A percentile compares a stretch with the other conserved stretches of the same genome.
These are phyloP conservation scores for Rotaria socialis DNA, from an alignment of 2,888 invertebrate genomes.

Conservation along the genomic window DNA sequence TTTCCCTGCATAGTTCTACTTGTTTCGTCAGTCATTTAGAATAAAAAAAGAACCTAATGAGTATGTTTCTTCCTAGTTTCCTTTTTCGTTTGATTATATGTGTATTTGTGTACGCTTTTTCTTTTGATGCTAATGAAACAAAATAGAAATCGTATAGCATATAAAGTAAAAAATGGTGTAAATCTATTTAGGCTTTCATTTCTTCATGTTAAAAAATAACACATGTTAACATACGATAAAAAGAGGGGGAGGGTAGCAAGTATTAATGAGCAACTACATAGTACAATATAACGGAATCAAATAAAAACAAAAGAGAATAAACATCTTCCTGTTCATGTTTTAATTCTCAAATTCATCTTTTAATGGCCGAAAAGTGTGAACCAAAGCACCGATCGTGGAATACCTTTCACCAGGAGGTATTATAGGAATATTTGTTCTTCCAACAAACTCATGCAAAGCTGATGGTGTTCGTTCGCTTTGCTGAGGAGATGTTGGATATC, in stretches of 20 bases:
- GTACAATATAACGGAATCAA: background rate
- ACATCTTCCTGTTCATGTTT: background rate
- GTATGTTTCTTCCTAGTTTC: background rate
- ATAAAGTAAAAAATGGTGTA: background rate
- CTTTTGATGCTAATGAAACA: conserved; percentile 9
- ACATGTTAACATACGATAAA: background rate
- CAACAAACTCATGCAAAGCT: background rate
- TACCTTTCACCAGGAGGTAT: background rate
- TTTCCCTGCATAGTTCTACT: background rate
- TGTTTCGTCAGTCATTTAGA: background rate
- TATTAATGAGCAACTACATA: background rate
- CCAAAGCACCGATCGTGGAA: background rate
- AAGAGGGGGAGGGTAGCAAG: no score
- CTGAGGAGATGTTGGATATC: background rate
- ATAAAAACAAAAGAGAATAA: background rate
- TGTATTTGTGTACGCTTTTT: background rate
- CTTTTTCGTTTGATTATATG: background rate
- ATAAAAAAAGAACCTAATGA: background rate
- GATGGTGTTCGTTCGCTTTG: background rate
- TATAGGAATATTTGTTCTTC: background rate
- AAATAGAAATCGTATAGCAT: background rate
- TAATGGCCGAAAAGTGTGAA: background rate
- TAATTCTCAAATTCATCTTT: background rate
- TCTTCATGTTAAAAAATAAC: background rate
- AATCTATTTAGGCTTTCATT: background rate